These are phyloP conservation scores for Drosophila cardini DNA, from an alignment of 1,140 invertebrate species.

Conservation along the genomic window DNA sequence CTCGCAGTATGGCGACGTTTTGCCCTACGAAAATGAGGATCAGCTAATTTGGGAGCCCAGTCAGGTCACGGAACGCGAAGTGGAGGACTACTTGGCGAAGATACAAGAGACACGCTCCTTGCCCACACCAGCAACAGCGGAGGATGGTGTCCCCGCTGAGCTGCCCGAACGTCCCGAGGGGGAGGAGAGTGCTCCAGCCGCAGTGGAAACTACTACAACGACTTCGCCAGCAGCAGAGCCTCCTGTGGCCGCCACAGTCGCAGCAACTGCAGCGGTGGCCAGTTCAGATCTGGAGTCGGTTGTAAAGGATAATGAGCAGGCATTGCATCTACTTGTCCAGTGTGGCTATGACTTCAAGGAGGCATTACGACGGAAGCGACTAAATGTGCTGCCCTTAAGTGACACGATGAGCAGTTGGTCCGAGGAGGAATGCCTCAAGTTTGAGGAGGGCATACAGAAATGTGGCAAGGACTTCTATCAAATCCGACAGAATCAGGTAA, in stretches of 20 bases:
- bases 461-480: slow-evolving; percentile 98
- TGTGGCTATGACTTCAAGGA: slow-evolving; percentile 98
- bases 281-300: slow-evolving; percentile 54
- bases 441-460: slow-evolving; percentile 96
- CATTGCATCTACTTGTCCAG: slow-evolving; percentile 95
- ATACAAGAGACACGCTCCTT: slow-evolving; percentile 64
- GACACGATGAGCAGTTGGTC: slow-evolving; percentile 96
- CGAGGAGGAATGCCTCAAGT: slow-evolving; percentile 98
- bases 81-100: slow-evolving; percentile 91
- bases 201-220: neutral
- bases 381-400: slow-evolving; percentile 90
- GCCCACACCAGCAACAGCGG: neutral
- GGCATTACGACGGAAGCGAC: slow-evolving; percentile 93
- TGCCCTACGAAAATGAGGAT: slow-evolving; percentile 98
- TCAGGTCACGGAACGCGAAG: slow-evolving; percentile 89
- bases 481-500: slow-evolving; percentile 97
- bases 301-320: slow-evolving; percentile 96
- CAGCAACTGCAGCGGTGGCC: neutral
- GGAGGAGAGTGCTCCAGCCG: slow-evolving; percentile 3
- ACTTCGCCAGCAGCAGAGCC: neutral
- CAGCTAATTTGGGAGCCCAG: slow-evolving; percentile 96
- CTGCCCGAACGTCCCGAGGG: neutral
- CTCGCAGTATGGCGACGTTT: slow-evolving; percentile 95
- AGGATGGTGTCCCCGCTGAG: slow-evolving; percentile 30
- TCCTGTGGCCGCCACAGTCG: neutral